Base-by-base conservation (phyloP, 2,113 vertebrate genomes). In the Lepus timidus region DNA sequence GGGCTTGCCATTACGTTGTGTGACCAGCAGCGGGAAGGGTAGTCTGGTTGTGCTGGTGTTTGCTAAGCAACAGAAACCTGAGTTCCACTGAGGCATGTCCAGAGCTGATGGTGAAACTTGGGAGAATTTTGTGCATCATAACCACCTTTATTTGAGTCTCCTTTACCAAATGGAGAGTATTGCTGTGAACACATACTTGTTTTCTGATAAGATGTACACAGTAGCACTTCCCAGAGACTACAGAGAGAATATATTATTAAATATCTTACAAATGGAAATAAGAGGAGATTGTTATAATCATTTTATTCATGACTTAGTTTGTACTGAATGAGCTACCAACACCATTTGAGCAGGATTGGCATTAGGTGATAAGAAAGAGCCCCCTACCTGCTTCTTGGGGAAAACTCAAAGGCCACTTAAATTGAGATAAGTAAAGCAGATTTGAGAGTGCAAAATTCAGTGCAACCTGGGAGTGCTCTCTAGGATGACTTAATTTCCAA, bases 401-500 rank as follows among this genome's bases (percentile, higher is more conserved):
- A 10, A 31, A 22, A 49, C 31, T 75, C 29, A 68, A 49, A 36
- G 29, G 9, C 23, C 78, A 3, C 10, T 27, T 61, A 58, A 65
- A 78, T 10, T n/a, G 27, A 61, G 20, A 27, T 1, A 33, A 73
- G 2, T 9, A 10, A 79, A 25, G 49, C 25, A 58, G 27, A 44
- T 33, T 39, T 29, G 17, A 74, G 61, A 44, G 39, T 88, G 58
- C 20, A 58, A 23, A 51, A 55, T 36, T 55, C 44, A 79, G 14
- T n/a, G 9, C 4, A 74, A 90, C 75, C 5, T 23, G 55, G 73
- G 16, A 39, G 23, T 58, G 23, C 29, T 76, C 5, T 29, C 17
- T n/a, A 58, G 71, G 39, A 22, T 55, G 65, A 27, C 20, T 68
- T 88, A 29, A 65, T 91, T 85, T 78, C 67, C 64, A 82, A 65